Evolutionary conservation across 2,113 vertebrate genomes (phyloP).

Genomic region (Rhabdomys dilectus): DNA sequence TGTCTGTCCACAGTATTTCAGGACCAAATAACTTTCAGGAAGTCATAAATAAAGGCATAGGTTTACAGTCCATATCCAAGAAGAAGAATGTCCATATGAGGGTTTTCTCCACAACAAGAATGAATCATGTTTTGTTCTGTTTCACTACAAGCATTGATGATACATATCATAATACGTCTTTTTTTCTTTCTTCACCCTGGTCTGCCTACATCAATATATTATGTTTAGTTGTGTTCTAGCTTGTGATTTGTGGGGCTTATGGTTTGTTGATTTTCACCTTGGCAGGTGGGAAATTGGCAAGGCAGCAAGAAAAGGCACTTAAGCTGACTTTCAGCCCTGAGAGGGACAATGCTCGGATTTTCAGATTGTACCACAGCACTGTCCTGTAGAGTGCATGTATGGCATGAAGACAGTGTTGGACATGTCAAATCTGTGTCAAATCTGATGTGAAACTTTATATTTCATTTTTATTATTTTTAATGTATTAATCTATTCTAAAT

Average conservation of each 20-base stretch:
- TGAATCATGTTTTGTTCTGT: background rate
- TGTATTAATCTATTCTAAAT: background rate
- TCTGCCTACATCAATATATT: background rate
- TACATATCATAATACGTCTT: background rate
- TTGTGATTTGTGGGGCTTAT: background rate
- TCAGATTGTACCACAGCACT: background rate
- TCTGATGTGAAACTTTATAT: background rate
- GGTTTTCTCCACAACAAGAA: background rate
- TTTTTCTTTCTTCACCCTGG: background rate
- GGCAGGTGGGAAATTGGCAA: background rate
- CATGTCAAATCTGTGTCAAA: background rate
- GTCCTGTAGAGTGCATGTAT: background rate
- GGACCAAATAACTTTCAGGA: background rate
- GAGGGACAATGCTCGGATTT: slow-evolving; percentile 13
- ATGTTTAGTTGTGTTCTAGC: background rate
- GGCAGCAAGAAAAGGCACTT: accelerated
- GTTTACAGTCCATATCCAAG: background rate
- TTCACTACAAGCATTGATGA: background rate
- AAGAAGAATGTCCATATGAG: slow-evolving; percentile 42
- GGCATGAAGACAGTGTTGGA: background rate
- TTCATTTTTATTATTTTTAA: background rate
- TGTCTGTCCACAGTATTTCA: slow-evolving; percentile 61
- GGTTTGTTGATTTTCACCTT: background rate
- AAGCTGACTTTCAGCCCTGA: background rate
- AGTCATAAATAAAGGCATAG: slow-evolving; percentile 62